phyloP scores from a whole-genome alignment of 64 coral and sea anemone genomes.

The Hydrozoanthus tunicans region DNA sequence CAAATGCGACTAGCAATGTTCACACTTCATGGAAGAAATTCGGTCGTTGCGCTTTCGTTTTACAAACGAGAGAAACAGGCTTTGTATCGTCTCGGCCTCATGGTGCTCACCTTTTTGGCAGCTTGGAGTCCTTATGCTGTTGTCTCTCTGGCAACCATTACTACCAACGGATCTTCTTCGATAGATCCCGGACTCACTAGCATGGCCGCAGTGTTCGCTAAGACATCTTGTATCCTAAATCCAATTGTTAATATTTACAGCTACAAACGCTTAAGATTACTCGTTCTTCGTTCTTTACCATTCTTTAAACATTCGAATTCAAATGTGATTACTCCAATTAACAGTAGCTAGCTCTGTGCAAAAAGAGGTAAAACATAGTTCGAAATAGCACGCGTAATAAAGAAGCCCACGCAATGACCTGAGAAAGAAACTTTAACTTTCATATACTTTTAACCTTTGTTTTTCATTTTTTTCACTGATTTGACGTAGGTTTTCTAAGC shows the following conservation, averaged over 20 bases:
- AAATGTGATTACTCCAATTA: not conserved
- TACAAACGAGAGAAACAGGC: slow-evolving; percentile 9
- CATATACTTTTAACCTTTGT: no score
- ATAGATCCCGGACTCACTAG: not conserved
- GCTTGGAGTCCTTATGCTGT: slow-evolving; percentile 38
- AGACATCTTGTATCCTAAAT: slow-evolving; percentile 28
- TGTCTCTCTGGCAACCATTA: slow-evolving; percentile 39
- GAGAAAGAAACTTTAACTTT: no score
- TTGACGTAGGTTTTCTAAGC: no score
- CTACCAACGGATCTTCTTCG: not conserved
- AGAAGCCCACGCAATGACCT: no score
- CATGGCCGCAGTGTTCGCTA: slow-evolving; percentile 27
- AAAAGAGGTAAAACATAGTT: not conserved
- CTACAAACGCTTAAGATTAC: slow-evolving; percentile 7
- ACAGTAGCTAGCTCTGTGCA: not conserved
- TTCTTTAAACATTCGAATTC: not conserved
- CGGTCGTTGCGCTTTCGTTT: not conserved
- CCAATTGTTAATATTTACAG: slow-evolving; percentile 25
- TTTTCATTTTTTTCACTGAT: no score
- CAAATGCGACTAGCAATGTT: slow-evolving; percentile 19
- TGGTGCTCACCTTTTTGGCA: not conserved
- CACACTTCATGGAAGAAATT: not conserved
- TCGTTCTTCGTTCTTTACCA: not conserved
- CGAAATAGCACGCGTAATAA: not conserved
- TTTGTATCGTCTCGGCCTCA: not conserved